Conservation (phyloP, 2,888 invertebrate species). For the Diarsia mendica region DNA sequence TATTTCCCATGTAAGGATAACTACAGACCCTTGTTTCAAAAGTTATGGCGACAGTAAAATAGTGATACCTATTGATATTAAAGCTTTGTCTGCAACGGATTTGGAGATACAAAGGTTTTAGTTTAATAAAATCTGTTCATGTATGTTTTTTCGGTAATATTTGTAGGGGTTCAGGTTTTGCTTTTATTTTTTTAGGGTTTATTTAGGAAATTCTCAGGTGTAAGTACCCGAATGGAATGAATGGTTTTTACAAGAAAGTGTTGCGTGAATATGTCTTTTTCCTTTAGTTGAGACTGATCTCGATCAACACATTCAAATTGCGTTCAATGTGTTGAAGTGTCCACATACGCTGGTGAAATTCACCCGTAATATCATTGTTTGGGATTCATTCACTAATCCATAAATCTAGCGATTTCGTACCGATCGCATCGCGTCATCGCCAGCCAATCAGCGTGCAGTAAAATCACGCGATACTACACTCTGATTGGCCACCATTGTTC, state of each 20-base stretch:
- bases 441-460: too few species aligned
- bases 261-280: background rate
- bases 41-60: slow-evolving; percentile 63
- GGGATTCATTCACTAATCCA: too few species aligned
- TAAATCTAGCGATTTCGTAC: too few species aligned
- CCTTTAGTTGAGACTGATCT: background rate
- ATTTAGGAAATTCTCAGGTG: background rate
- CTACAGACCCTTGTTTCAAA: slow-evolving; percentile 67
- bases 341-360: background rate
- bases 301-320: background rate
- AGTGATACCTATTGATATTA: slow-evolving; percentile 62
- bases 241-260: background rate
- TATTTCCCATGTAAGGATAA: slow-evolving; percentile 54
- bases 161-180: background rate
- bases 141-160: slow-evolving; percentile 31
- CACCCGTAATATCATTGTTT: background rate
- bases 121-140: slow-evolving; percentile 42
- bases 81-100: slow-evolving; percentile 56
- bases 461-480: too few species aligned
- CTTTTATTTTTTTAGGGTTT: background rate
- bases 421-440: too few species aligned
- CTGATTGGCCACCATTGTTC: too few species aligned
- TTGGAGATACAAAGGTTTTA: slow-evolving; percentile 50
- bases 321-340: background rate
- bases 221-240: background rate